Evolutionary conservation across 2,888 invertebrate species (phyloP), one percentile per base, ranked within the genome.

Genomic region (Campoplex capitator): DNA sequence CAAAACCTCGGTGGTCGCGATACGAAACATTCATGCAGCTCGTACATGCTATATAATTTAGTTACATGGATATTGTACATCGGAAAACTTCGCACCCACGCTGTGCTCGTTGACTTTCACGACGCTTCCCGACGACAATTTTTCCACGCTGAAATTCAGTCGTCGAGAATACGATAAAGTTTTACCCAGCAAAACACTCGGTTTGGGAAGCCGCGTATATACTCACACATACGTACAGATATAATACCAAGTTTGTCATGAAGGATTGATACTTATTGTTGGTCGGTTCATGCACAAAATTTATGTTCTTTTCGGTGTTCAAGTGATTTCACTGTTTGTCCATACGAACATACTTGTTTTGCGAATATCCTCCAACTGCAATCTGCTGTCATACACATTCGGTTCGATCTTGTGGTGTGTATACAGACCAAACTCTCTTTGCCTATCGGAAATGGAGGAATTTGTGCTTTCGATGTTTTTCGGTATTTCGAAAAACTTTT

Each of bases 191-290:
- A 83, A 87, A 89, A 87, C 81, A 87, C 85, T 85, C 83, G 84
- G 42, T 83, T 32, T 42, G 38, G n/a, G 23, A 32, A 58, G 8
- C 45, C 42, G 42, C 65, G 56, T 79, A 32, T 45, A 68, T 38
- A 38, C 4, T 6, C 70, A 42, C 42, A 38, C 42, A 71, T 32
- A 35, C 23, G 35, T 45, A 32, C 45, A 68, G 56, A 54, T 16
- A 56, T 68, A 45, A 62, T 51, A 58, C 62, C 62, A 73, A 76
- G 32, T 35, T 23, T 38, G 65, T 79, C 70, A 76, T 58, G 75
- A 71, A 87, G 89, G 86, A 89, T 88, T 89, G 88, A 89, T 89
- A 88, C 86, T 88, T 89, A 88, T 87, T 88, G 87, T 88, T 88
- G 84, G 84, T 86, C 84, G 82, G 48, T 76, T 45, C 56, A 18